Evolutionary conservation across 2,113 vertebrate genomes (phyloP), one percentile per base, ranked within the genome.

Genomic region (Anhinga anhinga): DNA sequence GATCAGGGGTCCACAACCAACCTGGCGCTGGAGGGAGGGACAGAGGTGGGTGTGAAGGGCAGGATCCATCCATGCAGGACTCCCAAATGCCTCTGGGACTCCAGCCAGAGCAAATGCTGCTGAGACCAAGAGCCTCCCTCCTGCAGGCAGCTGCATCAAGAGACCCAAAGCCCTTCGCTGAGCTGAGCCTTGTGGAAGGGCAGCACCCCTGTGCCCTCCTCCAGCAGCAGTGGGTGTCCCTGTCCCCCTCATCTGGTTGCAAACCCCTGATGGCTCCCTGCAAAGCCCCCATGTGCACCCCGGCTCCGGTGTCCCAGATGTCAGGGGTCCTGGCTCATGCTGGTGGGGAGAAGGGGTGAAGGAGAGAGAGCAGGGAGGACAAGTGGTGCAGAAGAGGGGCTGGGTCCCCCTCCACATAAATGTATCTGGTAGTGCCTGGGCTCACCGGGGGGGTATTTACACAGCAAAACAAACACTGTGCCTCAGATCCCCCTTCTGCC

Each of bases 1-100:
- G 16, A 50, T 19, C 19, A 47, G 36, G 13, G 50, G 9, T 29
- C 45, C 59, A 59, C 52, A 88, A 50, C 5, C 56, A 81, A 66
- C n/a, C 16, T 34, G 23, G 40, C 0, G 0, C 72, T 56, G 47
- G 16, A 79, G 34, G 25, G 5, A 53, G 36, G 36, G 59, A 47
- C 26, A 56, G 17, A 61, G 38, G 29, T 17, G 25, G 7, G 15
- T 17, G 13, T 55, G 23, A 53, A 76, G n/a, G 20, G 30, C 47
- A 58, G 20, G 32, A 58, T 20, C 34, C 5, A 4, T 11, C 5
- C 7, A 22, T 14, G 32, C 1, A 79, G 32, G 38, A 67, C 32
- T 59, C 17, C 52, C 40, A 85, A 29, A 71, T 4, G 20, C 11
- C 34, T 66, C 38, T 8, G 42, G 61, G 40, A 71, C 47, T 36